Evolutionary conservation across 1,140 invertebrate species (phyloP), one percentile per base, ranked within the genome.

Genomic region (Leptinotarsa lineolata): DNA sequence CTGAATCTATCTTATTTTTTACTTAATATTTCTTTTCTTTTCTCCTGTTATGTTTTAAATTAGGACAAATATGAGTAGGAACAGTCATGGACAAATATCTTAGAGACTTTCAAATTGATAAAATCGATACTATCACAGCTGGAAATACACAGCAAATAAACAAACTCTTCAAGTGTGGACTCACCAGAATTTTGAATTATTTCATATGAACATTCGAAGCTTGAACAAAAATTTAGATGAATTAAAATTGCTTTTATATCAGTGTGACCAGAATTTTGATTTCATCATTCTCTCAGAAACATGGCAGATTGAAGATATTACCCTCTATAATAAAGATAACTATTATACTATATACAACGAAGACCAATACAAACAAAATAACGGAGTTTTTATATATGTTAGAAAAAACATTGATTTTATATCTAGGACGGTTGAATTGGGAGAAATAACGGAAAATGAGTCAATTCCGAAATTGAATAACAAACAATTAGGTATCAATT

Each of bases 261-360:
- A 60, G n/a, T 60, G 59, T n/a, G n/a, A 60, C 59, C 59, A 60
- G 4, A n/a, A 60, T 60, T 60, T 60, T 60, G 59, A 60, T 60
- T 60, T 60, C n/a, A 60, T 60, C 16, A 60, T 60, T 60, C 59
- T 60, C 59, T 18, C 59, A 60, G 59, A 60, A n/a, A 60, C 59
- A n/a, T 60, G 59, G 59, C 59, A 60, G 20, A 60, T 60, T 60
- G 59, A 5, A 60, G 59, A 60, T 60, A 60, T 60, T n/a, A 18
- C 59, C 59, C 59, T 60, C 6, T 60, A 60, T 60, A 60, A 60
- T 60, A 4, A 8, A 60, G 59, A n/a, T 8, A 60, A 60, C n/a
- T 60, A 60, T n/a, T 60, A 60, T 60, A 60, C 59, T 60, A n/a
- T 60, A 60, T 60, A 60, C n/a, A n/a, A 60, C n/a, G 59, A 60